Conservation (phyloP, 1,140 invertebrate genomes). For the Drosophila yakuba region DNA sequence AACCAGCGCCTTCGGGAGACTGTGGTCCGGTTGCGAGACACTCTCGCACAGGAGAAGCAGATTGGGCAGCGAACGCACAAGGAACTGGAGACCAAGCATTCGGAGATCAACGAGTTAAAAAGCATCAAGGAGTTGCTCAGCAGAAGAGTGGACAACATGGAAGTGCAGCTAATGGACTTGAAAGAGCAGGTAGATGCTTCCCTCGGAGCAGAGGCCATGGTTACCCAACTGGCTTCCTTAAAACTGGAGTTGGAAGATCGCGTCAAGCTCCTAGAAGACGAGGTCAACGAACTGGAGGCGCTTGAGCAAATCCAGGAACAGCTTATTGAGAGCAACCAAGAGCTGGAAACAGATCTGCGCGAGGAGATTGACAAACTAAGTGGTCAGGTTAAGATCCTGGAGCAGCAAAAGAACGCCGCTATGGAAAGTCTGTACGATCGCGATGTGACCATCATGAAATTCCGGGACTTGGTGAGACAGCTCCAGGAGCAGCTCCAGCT, state of each 20-base stretch:
- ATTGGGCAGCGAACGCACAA: conserved; percentile 94
- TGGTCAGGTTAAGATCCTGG: conserved; percentile 90
- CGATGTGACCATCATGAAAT: conserved; percentile 96
- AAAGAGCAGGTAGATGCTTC: conserved; percentile 92
- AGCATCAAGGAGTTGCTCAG: conserved; percentile 94
- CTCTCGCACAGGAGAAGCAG: conserved; percentile 97
- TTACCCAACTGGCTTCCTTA: conserved; percentile 95
- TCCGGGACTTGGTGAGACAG: conserved; percentile 95
- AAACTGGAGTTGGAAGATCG: conserved; percentile 97
- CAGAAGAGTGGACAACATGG: conserved; percentile 90
- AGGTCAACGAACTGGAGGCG: conserved; percentile 92
- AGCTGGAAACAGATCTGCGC: conserved; percentile 95
- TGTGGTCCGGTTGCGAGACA: conserved; percentile 94
- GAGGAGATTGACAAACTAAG: conserved; percentile 96
- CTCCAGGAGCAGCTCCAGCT: conserved; percentile 89
- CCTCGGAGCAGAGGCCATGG: conserved; percentile 99
- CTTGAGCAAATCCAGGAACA: conserved; percentile 92
- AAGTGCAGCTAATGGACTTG: conserved; percentile 94
- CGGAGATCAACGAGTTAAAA: conserved; percentile 92
- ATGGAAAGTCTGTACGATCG: conserved; percentile 97
- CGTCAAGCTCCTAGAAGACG: conserved; percentile 94
- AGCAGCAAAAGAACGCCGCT: conserved; percentile 92
- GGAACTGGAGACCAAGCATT: conserved; percentile 94
- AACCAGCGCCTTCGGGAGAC: conserved; percentile 96
- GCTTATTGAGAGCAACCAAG: conserved; percentile 91